A percentile compares a stretch with the other conserved stretches of the same genome.
These are phyloP conservation scores for Magallana angulata DNA, from an alignment of 1,140 invertebrate genomes.

Conservation along the genomic window DNA sequence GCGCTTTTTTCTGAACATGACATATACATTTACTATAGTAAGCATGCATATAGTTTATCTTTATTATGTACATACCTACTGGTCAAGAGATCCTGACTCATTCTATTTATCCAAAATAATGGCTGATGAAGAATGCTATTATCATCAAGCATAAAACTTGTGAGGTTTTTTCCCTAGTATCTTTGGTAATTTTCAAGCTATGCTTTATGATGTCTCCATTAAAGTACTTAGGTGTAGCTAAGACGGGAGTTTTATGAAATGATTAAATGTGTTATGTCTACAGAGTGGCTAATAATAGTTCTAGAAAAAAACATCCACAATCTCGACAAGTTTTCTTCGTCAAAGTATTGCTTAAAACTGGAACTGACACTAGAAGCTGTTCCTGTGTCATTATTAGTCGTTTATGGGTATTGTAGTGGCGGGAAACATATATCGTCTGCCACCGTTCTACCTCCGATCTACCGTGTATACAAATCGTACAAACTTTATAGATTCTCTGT, in stretches of 20 bases:
- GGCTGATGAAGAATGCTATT: not conserved
- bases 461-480: slow-evolving; percentile 22
- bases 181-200: not conserved
- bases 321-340: slow-evolving; percentile 31
- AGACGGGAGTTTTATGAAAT: slow-evolving; percentile 18
- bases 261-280: slow-evolving; percentile 33
- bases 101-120: not conserved
- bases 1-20: too few relatives aligned
- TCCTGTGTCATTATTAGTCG: slow-evolving; percentile 10
- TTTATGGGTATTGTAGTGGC: slow-evolving; percentile 35
- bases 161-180: not conserved
- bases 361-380: not conserved
- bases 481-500: slow-evolving; percentile 23
- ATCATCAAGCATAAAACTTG: not conserved
- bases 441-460: slow-evolving; percentile 7
- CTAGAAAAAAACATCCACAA: not conserved
- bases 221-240: slow-evolving; percentile 11
- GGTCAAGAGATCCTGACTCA: too few relatives aligned
- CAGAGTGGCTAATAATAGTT: not conserved
- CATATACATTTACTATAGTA: too few relatives aligned
- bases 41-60: too few relatives aligned
- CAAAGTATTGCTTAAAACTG: slow-evolving; percentile 22
- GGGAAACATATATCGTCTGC: slow-evolving; percentile 33
- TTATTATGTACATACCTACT: too few relatives aligned
- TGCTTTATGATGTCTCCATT: not conserved